These are phyloP conservation scores for Somateria mollissima DNA, from an alignment of 2,797 vertebrate genomes.

Conservation along the genomic window DNA sequence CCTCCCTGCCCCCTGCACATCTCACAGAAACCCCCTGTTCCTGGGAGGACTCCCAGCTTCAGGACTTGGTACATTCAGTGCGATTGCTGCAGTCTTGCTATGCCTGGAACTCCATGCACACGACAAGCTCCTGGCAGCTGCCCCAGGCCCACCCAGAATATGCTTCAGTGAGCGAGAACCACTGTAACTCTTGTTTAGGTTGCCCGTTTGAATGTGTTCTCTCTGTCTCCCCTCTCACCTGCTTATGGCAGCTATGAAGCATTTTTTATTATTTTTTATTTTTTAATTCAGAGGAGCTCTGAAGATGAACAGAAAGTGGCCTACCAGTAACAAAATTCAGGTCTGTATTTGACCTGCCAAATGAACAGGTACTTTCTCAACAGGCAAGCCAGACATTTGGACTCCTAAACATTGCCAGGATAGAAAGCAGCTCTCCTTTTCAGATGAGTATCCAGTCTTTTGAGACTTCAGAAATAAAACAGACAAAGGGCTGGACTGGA, in stretches of 20 bases:
- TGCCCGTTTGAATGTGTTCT: background rate
- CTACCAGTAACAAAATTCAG: background rate
- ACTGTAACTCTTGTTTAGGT: background rate
- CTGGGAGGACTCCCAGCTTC: background rate
- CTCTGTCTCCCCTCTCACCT: background rate
- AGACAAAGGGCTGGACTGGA: slow-evolving; percentile 13
- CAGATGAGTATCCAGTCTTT: background rate
- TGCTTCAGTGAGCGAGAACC: background rate
- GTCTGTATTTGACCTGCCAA: background rate
- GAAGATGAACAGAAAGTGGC: background rate
- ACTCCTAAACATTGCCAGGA: background rate
- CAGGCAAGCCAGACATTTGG: background rate
- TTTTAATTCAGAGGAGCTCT: background rate
- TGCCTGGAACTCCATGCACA: background rate
- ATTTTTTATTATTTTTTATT: background rate
- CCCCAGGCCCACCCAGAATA: background rate
- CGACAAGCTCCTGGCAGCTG: background rate
- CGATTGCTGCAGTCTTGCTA: background rate
- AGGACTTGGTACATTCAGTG: background rate
- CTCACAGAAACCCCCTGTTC: background rate
- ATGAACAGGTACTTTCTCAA: background rate
- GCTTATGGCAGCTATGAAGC: background rate
- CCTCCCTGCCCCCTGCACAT: background rate
- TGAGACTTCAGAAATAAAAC: slow-evolving; percentile 1
- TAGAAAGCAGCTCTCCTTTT: background rate